Evolutionary conservation across 2,888 invertebrate genomes (phyloP), one percentile per base, ranked within the genome.

Genomic region (Gortyna flavago): DNA sequence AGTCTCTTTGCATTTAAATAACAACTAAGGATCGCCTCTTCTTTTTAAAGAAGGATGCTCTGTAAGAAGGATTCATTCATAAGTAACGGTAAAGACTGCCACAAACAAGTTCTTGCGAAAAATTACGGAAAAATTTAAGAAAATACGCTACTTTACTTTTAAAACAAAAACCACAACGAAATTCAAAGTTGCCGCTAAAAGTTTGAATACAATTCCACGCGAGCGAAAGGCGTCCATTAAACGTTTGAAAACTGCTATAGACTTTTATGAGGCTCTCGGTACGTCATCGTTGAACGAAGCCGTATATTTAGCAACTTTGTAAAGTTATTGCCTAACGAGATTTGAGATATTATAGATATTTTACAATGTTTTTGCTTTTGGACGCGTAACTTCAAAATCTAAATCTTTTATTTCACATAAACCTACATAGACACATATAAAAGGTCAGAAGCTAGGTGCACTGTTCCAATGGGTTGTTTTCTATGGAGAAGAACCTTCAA

Each of bases 241-340:
- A 88, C 89, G 90, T 90, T 90, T 86, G 85, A 89, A 90, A 91
- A 91, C 89, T 90, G 87, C 88, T 90, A 84, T 87, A 87, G 91
- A 92, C 91, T 92, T 93, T 93, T 93, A 93, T 91, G 91, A 91
- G 87, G 87, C 89, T 89, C 88, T 90, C 86, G 79, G 87, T 89
- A 89, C 90, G 86, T 90, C 90, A 89, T 89, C 90, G 90, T 88
- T 81, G 88, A 91, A 78, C 62, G 83, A 82, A 85, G 86, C 85
- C 89, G 85, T 91, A 90, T 91, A 92, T 91, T 92, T 89, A 88
- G 90, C 87, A 90, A 93, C 91, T 91, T 92, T 92, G 93, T 92
- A 83, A 89, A 87, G 85, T 91, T 89, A 90, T 88, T 87, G 88
- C 86, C 80, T 79, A 88, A 88, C 87, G 85, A 87, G 85, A 88